These are phyloP conservation scores for Mustelus asterias DNA, from an alignment of 2,113 vertebrate genomes.

Conservation along the genomic window DNA sequence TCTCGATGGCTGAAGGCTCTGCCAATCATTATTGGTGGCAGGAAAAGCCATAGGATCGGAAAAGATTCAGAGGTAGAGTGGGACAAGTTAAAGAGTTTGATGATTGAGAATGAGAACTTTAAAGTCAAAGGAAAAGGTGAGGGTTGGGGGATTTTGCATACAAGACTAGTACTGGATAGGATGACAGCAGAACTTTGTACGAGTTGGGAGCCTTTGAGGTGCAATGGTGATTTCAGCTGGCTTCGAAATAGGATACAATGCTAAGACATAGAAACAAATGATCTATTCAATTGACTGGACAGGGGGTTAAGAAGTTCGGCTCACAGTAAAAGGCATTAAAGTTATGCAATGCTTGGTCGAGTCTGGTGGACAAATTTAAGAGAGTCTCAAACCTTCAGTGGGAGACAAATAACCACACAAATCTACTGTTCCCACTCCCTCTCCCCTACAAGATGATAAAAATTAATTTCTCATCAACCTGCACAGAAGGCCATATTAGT, in stretches of 20 bases:
- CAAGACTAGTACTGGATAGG: neutral
- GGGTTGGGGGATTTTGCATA: neutral
- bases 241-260: neutral
- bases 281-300: neutral
- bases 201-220: neutral
- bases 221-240: neutral
- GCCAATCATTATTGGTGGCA: neutral
- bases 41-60: neutral
- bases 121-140: neutral
- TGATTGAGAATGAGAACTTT: too few species aligned
- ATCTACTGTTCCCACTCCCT: neutral
- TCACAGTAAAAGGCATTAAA: neutral
- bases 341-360: neutral
- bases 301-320: neutral
- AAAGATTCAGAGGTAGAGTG: neutral
- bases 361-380: too few species aligned
- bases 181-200: neutral
- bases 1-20: neutral
- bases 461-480: neutral
- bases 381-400: too few species aligned
- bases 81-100: neutral
- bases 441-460: neutral
- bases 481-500: neutral
- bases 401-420: too few species aligned
- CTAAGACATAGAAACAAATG: neutral